phyloP scores from a whole-genome alignment of 2,113 vertebrate species.

The Brachionichthys hirsutus region DNA sequence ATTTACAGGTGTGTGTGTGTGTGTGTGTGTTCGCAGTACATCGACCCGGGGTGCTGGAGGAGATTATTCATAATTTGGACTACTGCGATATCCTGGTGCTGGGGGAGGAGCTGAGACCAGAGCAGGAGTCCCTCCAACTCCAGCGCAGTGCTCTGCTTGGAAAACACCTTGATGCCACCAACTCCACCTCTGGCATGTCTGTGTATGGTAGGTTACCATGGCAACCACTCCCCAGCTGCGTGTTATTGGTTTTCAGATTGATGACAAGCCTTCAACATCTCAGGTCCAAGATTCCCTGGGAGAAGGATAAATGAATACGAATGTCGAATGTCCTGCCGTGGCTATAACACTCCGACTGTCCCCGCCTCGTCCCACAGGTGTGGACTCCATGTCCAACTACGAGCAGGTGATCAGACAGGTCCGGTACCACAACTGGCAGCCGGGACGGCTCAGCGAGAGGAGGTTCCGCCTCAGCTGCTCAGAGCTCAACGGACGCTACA shows the following conservation, averaged over 20 bases:
- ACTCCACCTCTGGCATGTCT: constrained; percentile 93
- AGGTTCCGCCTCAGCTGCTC: constrained; percentile 92
- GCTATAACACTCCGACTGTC: not conserved
- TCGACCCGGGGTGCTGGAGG: constrained; percentile 80
- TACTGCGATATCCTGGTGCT: constrained; percentile 94
- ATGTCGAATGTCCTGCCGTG: too few relatives aligned
- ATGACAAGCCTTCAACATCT: constrained; percentile 53
- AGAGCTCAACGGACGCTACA: constrained; percentile 93
- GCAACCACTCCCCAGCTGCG: not conserved
- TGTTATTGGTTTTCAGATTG: constrained; percentile 42
- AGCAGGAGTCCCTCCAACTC: constrained; percentile 87
- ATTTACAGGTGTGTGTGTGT: constrained; percentile 36
- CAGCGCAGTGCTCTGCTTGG: constrained; percentile 80
- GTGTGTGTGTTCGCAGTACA: constrained; percentile 66
- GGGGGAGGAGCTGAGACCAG: constrained; percentile 85
- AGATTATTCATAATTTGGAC: constrained; percentile 93
- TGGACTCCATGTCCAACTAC: constrained; percentile 92
- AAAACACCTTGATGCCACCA: constrained; percentile 92
- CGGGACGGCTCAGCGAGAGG: constrained; percentile 75
- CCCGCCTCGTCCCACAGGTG: constrained; percentile 73
- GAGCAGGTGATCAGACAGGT: constrained; percentile 88
- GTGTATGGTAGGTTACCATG: constrained; percentile 84
- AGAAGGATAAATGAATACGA: too few relatives aligned
- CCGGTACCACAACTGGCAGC: constrained; percentile 83
- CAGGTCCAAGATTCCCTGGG: too few relatives aligned